A percentile compares a stretch with the other conserved stretches of the same genome.
Conservation (phyloP, 2,797 vertebrate genomes). For the Sebastes trivittatus region DNA sequence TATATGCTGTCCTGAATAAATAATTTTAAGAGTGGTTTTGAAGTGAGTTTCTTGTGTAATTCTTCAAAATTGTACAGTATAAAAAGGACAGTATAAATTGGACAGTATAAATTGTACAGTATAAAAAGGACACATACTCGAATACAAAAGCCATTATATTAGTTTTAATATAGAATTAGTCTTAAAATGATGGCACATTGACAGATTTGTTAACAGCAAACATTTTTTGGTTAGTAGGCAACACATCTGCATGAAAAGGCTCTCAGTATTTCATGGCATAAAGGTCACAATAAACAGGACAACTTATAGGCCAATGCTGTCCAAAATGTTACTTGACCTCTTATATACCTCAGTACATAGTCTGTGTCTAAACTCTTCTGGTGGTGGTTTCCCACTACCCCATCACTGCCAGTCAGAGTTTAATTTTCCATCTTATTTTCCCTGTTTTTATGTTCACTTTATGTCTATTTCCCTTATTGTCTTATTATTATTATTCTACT, state of each 20-base stretch:
- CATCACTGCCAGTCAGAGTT: background rate
- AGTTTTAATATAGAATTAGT: background rate
- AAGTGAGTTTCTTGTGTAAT: background rate
- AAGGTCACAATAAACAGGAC: background rate
- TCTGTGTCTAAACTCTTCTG: background rate
- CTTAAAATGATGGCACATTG: background rate
- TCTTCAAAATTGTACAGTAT: background rate
- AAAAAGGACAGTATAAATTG: background rate
- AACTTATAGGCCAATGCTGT: background rate
- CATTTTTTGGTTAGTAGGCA: background rate
- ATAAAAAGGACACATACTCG: background rate
- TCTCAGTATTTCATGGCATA: background rate
- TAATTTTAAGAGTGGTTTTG: constrained; percentile 64
- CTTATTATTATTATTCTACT: background rate
- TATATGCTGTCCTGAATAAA: constrained; percentile 77
- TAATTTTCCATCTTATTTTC: background rate
- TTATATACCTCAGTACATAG: background rate
- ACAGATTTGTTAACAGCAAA: background rate
- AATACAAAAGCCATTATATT: background rate
- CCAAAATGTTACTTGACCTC: background rate
- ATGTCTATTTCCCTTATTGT: background rate
- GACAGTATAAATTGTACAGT: background rate
- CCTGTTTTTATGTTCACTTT: background rate
- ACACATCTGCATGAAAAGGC: background rate
- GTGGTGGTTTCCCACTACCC: background rate